Base-by-base conservation (phyloP, 2,888 invertebrate species). In the Epinotia brunnichana region DNA sequence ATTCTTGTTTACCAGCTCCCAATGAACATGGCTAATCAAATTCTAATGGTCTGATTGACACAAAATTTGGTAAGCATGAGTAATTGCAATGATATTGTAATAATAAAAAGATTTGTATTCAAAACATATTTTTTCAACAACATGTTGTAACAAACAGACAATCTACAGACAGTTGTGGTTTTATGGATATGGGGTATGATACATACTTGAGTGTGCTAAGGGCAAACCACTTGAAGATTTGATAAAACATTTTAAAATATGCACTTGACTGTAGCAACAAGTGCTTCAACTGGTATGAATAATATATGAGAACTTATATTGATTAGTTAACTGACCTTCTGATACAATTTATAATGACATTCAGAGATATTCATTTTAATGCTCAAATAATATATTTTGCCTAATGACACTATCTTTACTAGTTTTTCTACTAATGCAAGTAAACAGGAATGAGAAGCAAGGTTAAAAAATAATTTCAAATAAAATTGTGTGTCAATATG, bases 401-500 rank as follows among this genome's bases (percentile, higher is more conserved):
- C 48, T 13, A 48, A 15, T 3, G n/a, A 48, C n/a, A 48, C n/a
- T n/a, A n/a, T 48, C 48, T 2, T 29, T 5, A 41, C 44, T n/a
- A n/a, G 4, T 35, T 29, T 29, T 57, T 2, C 29, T 2, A 24
- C 9, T 57, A n/a, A 24, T 21, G 21, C 17, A 41, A 54, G 21
- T 39, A 21, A 21, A 62, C 21, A 60, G n/a, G 13, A 19, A 66
- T 19, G 51, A 44, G 39, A 19, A 35, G 19, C 71, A 61, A 67
- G 54, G 54, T 67, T 67, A 61, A 61, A 35, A 67, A 59, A 39
- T 57, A 0, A 54, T 71, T 71, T 19, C n/a, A 39, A 72, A 66
- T 60, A 44, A 35, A 71, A 48, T 39, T 54, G 59, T 71, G 7
- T 68, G 35, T 48, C n/a, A 60, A 17, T 66, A 54, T 54, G 21